Percentiles rank a stretch among this genome's conserved stretches.
phyloP scores from a whole-genome alignment of 2,797 vertebrate species.

The Chaetophractus vellerosus region DNA sequence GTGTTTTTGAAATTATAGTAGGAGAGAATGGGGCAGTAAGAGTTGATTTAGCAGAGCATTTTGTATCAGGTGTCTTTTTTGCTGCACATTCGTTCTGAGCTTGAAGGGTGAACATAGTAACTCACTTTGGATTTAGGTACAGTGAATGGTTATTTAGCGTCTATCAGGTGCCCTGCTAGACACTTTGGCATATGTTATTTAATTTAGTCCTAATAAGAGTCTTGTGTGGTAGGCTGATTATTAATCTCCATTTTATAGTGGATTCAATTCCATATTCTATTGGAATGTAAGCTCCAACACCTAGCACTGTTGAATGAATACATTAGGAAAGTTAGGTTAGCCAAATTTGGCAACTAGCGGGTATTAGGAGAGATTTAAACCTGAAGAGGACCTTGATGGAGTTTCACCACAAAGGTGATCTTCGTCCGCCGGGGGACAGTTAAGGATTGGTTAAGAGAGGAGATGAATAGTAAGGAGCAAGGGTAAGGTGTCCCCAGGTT shows the following conservation, averaged over 20 bases:
- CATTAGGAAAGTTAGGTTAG: conserved; percentile 43
- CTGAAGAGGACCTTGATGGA: not conserved
- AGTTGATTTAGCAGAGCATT: not conserved
- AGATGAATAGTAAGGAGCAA: not conserved
- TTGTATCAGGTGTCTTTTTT: not conserved
- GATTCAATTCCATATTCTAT: conserved; percentile 41
- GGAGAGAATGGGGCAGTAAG: not conserved
- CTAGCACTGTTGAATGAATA: conserved; percentile 28
- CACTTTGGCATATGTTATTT: conserved; percentile 27
- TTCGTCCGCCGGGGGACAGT: not conserved
- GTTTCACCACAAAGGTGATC: not conserved
- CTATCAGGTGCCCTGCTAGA: not conserved
- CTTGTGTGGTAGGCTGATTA: conserved; percentile 52
- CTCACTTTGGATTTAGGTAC: conserved; percentile 48
- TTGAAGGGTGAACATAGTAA: conserved; percentile 17
- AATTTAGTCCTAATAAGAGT: conserved; percentile 49
- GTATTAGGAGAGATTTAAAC: not conserved
- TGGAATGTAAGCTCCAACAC: not conserved
- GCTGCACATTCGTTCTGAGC: not conserved
- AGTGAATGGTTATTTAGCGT: not conserved
- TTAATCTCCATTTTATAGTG: conserved; percentile 54
- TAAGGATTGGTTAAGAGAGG: not conserved
- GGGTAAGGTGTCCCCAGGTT: not conserved
- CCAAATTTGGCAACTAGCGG: not conserved
- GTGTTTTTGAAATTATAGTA: conserved; percentile 43